Base-by-base conservation (phyloP, 2,888 invertebrate genomes). In the Melinaea marsaeus region DNA sequence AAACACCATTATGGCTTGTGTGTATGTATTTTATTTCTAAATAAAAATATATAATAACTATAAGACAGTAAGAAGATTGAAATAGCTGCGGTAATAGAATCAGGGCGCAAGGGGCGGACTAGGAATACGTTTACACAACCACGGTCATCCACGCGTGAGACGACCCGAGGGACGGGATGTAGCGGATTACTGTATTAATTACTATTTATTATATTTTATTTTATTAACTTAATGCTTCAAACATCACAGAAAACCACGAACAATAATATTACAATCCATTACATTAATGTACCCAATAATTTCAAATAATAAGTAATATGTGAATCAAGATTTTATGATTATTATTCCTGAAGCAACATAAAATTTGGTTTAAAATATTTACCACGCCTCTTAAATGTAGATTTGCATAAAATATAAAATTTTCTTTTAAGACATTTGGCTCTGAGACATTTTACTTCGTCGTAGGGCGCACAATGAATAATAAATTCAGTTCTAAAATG, bases 1-100 rank as follows among this genome's bases (percentile, higher is more conserved):
- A 22, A 22, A 22, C 22, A 22, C 22, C 22, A 22, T 22, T 22
- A 22, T 22, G 22, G 22, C 22, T 22, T 22, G 22, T 22, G 22
- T 32, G 6, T 32, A 51, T 51, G 1, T 22, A 48, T 22, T 22
- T 22, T 32, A 58, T 54, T 54, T 37, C 32, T 42, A n/a, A n/a
- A 13, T 34, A 61, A 62, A 54, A 55, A 57, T 68, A 69, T 69
- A 65, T 70, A 68, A 70, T 69, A 68, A 67, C 69, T 71, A 72
- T 75, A 74, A 75, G 75, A 74, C 73, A 75, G 73, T 74, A 62
- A 74, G 65, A 75, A 75, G 75, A 78, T 80, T 79, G 77, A 75
- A 82, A 84, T 83, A 80, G 79, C 78, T 79, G 75, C 74, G 79
- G 79, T 84, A 82, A 84, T 85, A 79, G 79, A 82, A 84, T 80